phyloP scores from a whole-genome alignment of 2,113 vertebrate species.

The Elachura formosa region DNA sequence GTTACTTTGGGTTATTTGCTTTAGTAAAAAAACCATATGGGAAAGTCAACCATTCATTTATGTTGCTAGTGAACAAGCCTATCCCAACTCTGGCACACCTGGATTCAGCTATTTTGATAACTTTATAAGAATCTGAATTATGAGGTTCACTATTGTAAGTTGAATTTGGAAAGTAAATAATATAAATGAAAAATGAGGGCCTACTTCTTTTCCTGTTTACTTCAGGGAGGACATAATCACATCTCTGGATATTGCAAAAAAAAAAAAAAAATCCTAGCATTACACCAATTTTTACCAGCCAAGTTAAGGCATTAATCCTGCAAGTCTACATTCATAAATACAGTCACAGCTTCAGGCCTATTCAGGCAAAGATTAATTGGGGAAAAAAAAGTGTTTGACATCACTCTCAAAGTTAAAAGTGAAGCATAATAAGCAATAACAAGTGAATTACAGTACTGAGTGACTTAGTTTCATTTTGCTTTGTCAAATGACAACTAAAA shows the following conservation, averaged over 20 bases:
- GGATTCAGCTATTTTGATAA: background rate
- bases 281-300: background rate
- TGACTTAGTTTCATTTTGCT: constrained; percentile 37
- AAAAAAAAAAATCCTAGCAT: background rate
- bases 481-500: constrained; percentile 33
- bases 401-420: constrained; percentile 1
- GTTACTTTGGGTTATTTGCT: background rate
- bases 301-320: background rate
- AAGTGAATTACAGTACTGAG: constrained; percentile 31
- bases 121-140: constrained; percentile 35
- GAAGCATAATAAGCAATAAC: constrained; percentile 29
- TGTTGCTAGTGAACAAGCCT: background rate
- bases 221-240: background rate
- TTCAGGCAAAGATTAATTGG: background rate
- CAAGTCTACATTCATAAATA: background rate
- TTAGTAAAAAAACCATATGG: background rate
- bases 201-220: background rate
- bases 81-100: background rate
- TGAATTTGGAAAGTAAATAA: background rate
- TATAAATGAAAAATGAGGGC: constrained; percentile 23
- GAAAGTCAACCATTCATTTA: background rate
- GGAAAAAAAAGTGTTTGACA: background rate
- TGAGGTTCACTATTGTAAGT: background rate
- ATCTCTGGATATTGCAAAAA: background rate
- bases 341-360: background rate